Evolutionary conservation across 2,888 invertebrate genomes (phyloP), one percentile per base, ranked within the genome.

Genomic region (Blastobasis adustella): DNA sequence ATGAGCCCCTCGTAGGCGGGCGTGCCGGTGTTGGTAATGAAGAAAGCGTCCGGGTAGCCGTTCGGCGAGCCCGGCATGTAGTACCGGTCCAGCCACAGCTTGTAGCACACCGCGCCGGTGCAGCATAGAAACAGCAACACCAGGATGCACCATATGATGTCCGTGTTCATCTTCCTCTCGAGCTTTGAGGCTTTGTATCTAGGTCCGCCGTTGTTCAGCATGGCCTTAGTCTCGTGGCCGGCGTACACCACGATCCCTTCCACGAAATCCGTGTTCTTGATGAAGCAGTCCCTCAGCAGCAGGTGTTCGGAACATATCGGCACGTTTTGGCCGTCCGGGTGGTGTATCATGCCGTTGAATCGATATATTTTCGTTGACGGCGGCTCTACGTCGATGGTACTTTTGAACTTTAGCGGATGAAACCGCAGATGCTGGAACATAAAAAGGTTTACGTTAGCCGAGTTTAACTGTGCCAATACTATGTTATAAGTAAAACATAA

Each of bases 191-290:
- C 92, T 85, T 98, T 98, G 84, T 95, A 96, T 46, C 98, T 91
- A 54, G 98, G 98, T 45, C 98, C 97, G 60, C 97, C 96, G 81
- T 98, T 98, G 83, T 98, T 99, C 57, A 98, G 91, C 96, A 98
- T 96, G 10, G 98, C 96, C 86, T 99, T 99, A 10, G 98, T 98
- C 89, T 99, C 98, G 79, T 97, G 97, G 54, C 98, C 95, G 60
- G 97, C 97, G 90, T 99, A 99, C 50, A 99, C 95, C 48, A 98
- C 97, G 72, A 99, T 94, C 53, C 98, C 99, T 79, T 98, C 98
- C 44, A 98, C 92, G 78, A 92, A 98, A 80, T 98, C 98, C 7
- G 99, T 98, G 82, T 99, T 99, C 87, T 98, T 97, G 65, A 99
- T 90, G 60, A 95, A 92, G 80, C 98, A 98, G 76, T 98, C 98